These are phyloP conservation scores for Strongylocentrotus purpuratus DNA, from an alignment of 35 echinoderm and acorn worm genomes.

Conservation along the genomic window DNA sequence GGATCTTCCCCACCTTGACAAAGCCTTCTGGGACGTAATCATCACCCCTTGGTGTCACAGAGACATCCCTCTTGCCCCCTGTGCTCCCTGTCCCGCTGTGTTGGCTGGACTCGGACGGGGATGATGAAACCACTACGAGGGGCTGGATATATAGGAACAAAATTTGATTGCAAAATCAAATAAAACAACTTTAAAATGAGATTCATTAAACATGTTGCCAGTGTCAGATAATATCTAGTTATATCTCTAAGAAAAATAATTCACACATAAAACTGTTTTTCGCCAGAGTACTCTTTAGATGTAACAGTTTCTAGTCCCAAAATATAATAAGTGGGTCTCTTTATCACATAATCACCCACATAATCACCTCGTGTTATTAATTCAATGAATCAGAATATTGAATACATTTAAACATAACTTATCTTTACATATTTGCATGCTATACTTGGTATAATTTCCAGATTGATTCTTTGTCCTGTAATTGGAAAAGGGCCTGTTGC, in stretches of 20 bases:
- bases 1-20: constrained; percentile 82
- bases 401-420: neutral
- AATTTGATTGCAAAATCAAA: neutral
- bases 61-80: neutral
- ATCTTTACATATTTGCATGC: too few species aligned
- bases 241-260: neutral
- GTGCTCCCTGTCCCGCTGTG: constrained; percentile 40
- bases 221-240: neutral
- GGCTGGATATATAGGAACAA: constrained; percentile 62
- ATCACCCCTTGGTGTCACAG: neutral
- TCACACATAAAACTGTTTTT: neutral
- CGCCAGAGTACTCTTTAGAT: neutral
- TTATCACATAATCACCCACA: too few species aligned
- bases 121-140: constrained; percentile 85
- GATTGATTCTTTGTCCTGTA: too few species aligned
- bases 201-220: neutral
- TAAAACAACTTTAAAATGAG: neutral
- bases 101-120: constrained; percentile 67
- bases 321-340: too few species aligned
- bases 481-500: too few species aligned
- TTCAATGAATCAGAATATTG: too few species aligned
- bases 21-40: constrained; percentile 73
- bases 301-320: neutral
- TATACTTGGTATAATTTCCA: too few species aligned
- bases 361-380: too few species aligned